Evolutionary conservation across 1,140 invertebrate species (phyloP).

Genomic region (Drosophila chauvacae): DNA sequence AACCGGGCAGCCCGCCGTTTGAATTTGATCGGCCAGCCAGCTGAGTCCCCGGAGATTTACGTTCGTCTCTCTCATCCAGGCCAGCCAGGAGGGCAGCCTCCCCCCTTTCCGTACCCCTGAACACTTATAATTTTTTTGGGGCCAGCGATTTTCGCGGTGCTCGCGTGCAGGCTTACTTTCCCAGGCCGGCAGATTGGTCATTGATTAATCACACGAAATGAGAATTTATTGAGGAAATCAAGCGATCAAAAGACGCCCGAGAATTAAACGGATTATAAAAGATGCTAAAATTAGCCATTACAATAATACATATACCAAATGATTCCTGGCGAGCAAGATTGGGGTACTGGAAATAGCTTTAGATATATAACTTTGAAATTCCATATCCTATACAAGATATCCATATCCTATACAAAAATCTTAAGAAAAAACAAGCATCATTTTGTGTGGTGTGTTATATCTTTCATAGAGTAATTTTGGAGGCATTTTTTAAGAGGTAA

Average conservation of each 20-base stretch:
- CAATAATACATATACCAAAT: constrained; percentile 15
- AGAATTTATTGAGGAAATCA: constrained; percentile 48
- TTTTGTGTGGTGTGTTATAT: neutral
- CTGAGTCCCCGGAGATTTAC: constrained; percentile 50
- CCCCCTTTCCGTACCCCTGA: neutral
- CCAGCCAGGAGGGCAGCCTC: neutral
- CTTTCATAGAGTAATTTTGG: no score
- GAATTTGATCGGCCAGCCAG: constrained; percentile 39
- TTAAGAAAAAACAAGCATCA: neutral
- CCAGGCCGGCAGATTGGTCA: constrained; percentile 30
- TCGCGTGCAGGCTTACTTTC: constrained; percentile 21
- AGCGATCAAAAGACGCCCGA: constrained; percentile 34
- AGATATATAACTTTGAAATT: neutral
- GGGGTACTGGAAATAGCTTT: constrained; percentile 1
- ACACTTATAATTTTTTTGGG: constrained; percentile 14
- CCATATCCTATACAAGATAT: neutral
- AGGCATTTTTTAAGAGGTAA: no score
- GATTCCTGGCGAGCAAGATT: neutral
- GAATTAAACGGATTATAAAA: constrained; percentile 16
- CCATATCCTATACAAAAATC: neutral
- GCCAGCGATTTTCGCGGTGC: neutral
- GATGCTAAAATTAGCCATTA: constrained; percentile 43
- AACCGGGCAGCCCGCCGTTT: constrained; percentile 22
- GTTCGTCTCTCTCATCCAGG: constrained; percentile 17
- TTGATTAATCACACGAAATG: constrained; percentile 48